phyloP scores from a whole-genome alignment of 2,888 invertebrate genomes.

The Drosophila neutralis region DNA sequence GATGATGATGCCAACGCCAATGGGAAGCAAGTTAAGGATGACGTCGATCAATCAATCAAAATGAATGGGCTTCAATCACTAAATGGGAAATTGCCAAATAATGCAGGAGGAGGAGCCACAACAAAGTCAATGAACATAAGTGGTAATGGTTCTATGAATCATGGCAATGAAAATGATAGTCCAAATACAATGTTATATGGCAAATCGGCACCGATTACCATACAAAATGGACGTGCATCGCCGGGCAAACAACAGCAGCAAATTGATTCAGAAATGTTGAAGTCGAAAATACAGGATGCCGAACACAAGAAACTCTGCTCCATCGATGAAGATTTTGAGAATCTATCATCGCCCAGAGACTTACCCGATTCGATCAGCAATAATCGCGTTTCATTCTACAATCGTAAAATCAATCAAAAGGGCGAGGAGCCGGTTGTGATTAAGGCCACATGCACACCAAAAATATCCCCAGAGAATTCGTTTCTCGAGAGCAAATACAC shows the following conservation, averaged over 20 bases:
- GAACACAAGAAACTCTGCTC: slow-evolving; percentile 81
- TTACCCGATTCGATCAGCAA: slow-evolving; percentile 82
- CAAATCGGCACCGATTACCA: slow-evolving; percentile 90
- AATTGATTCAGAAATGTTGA: slow-evolving; percentile 88
- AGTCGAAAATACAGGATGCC: slow-evolving; percentile 82
- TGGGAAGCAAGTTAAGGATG: slow-evolving; percentile 52
- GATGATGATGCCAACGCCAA: slow-evolving; percentile 69
- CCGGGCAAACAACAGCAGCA: slow-evolving; percentile 85
- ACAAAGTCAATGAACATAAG: slow-evolving; percentile 77
- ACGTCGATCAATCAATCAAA: slow-evolving; percentile 44
- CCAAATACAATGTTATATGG: slow-evolving; percentile 83
- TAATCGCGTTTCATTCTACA: slow-evolving; percentile 76
- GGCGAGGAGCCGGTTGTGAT: slow-evolving; percentile 83
- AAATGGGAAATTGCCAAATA: slow-evolving; percentile 51
- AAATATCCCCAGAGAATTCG: slow-evolving; percentile 84
- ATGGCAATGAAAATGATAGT: slow-evolving; percentile 67
- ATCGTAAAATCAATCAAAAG: slow-evolving; percentile 70
- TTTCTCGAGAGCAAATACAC: slow-evolving; percentile 83
- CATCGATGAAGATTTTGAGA: slow-evolving; percentile 82
- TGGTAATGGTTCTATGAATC: neutral
- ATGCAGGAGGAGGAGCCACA: slow-evolving; percentile 30
- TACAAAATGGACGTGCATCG: slow-evolving; percentile 86
- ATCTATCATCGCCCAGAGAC: slow-evolving; percentile 83
- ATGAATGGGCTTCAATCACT: slow-evolving; percentile 46
- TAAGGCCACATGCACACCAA: slow-evolving; percentile 82